Percentiles rank a stretch among this genome's conserved stretches.
These are phyloP conservation scores for Leucoraja ocellata DNA, from an alignment of 2,797 vertebrate genomes.

Conservation along the genomic window DNA sequence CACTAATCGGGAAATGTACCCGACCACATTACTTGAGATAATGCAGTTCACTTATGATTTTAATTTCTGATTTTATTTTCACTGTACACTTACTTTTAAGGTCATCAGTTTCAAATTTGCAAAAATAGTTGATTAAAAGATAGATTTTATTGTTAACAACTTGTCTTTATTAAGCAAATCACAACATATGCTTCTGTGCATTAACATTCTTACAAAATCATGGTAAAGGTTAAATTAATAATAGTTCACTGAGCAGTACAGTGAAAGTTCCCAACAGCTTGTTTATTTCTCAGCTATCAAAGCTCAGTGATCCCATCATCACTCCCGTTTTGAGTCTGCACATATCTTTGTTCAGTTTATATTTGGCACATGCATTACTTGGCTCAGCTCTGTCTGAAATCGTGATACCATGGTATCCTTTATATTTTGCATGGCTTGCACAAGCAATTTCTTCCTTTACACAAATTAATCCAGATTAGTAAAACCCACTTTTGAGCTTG, in stretches of 20 bases:
- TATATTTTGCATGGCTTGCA: background rate
- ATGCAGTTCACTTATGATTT: background rate
- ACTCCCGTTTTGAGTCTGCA: slow-evolving; percentile 13
- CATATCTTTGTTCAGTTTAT: slow-evolving; percentile 31
- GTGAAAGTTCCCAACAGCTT: slow-evolving; percentile 23
- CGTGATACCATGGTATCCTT: slow-evolving; percentile 2
- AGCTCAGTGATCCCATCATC: slow-evolving; percentile 31
- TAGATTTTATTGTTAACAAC: background rate
- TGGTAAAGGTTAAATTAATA: slow-evolving; percentile 13
- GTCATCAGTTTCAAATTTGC: background rate
- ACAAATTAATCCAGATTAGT: slow-evolving; percentile 1
- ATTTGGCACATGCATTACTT: slow-evolving; percentile 30
- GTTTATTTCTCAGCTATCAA: slow-evolving; percentile 36
- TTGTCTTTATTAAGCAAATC: background rate
- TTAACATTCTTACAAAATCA: background rate
- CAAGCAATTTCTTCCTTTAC: background rate
- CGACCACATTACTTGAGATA: background rate
- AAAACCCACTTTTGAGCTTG: background rate
- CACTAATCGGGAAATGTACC: background rate
- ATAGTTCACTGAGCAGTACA: background rate
- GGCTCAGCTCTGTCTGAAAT: slow-evolving; percentile 20
- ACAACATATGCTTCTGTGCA: background rate
- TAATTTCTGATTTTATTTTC: background rate
- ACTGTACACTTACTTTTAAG: background rate
- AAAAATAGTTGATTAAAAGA: background rate